Evolutionary conservation across 2,888 invertebrate species (phyloP).

Genomic region (Carterocephalus palaemon): DNA sequence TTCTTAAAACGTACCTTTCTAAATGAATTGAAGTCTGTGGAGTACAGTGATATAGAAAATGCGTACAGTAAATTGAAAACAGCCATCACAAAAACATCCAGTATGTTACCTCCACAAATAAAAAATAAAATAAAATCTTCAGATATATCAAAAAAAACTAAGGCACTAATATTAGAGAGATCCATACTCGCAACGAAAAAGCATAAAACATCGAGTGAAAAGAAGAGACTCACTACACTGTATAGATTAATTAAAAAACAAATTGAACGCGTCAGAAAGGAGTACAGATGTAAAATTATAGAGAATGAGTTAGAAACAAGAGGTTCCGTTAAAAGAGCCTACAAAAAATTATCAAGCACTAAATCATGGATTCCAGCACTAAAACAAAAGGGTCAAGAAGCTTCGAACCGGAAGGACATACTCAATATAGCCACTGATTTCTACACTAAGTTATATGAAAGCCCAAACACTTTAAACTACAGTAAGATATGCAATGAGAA

Average conservation of each 20-base stretch:
- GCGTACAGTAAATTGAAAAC: not conserved
- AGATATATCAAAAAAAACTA: not conserved
- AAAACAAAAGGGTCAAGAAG: not conserved
- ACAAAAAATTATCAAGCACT: not conserved
- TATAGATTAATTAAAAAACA: not conserved
- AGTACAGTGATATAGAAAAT: not conserved
- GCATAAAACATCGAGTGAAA: not conserved
- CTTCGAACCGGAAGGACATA: not conserved
- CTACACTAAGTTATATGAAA: not conserved
- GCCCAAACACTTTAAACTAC: too few relatives aligned
- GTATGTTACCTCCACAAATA: not conserved
- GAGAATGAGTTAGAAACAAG: conserved; percentile 1
- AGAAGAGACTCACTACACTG: not conserved
- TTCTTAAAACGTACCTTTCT: not conserved
- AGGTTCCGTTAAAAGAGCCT: not conserved
- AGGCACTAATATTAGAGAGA: not conserved
- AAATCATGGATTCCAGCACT: not conserved
- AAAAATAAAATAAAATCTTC: not conserved
- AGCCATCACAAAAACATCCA: not conserved
- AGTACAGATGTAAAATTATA: not conserved
- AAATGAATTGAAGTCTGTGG: not conserved
- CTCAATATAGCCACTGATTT: not conserved
- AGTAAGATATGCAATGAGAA: too few relatives aligned
- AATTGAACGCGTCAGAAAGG: not conserved
- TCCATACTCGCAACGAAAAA: not conserved